Conservation (phyloP, 2,888 invertebrate species). For the Drosophila prolongata region DNA sequence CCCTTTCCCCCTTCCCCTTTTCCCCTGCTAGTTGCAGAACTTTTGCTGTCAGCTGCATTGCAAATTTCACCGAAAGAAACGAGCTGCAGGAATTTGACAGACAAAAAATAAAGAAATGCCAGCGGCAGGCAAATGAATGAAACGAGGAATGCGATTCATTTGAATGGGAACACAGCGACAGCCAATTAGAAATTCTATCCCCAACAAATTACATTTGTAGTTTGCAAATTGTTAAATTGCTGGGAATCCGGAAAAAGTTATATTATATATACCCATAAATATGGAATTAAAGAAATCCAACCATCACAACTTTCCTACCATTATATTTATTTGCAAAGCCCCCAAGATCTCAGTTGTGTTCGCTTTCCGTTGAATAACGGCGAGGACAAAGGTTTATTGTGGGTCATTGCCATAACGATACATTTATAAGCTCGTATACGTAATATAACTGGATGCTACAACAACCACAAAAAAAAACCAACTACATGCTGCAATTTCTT, state of each 20-base stretch:
- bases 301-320: too few relatives aligned
- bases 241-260: neutral
- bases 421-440: neutral
- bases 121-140: neutral
- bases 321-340: too few relatives aligned
- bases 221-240: neutral
- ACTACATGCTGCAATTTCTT: neutral
- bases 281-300: too few relatives aligned
- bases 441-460: neutral
- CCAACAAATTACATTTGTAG: neutral
- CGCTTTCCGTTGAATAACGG: too few relatives aligned
- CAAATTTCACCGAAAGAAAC: conserved; percentile 7
- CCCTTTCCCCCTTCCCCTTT: neutral
- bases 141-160: conserved; percentile 5
- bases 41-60: conserved; percentile 26
- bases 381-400: too few relatives aligned
- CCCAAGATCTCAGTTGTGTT: too few relatives aligned
- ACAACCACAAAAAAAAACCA: neutral
- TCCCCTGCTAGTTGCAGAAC: neutral
- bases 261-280: too few relatives aligned
- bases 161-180: conserved; percentile 6
- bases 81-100: conserved; percentile 16
- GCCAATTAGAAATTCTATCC: conserved; percentile 3
- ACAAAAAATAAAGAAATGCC: neutral
- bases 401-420: neutral